Conservation (phyloP, 2,888 invertebrate species). For the Fragum whitleyi region DNA sequence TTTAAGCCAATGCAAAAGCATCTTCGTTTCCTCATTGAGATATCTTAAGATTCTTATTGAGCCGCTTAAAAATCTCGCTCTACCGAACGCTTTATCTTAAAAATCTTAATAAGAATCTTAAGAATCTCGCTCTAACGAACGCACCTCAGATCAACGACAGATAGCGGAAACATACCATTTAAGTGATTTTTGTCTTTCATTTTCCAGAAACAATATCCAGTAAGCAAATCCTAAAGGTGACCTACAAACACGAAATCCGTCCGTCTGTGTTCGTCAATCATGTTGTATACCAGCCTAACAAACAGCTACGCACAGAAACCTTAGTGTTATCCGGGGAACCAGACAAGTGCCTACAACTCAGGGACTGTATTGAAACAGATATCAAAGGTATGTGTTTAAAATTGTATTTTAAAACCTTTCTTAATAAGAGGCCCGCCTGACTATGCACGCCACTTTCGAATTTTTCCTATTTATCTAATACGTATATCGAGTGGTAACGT, state of each 20-base stretch:
- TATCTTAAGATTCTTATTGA: no score
- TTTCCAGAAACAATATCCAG: conserved; percentile 36
- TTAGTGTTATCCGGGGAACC: conserved; percentile 35
- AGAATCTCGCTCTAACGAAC: no score
- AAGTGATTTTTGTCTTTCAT: not conserved
- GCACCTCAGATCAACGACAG: no score
- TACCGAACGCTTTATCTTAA: no score
- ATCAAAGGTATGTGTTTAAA: conserved; percentile 32
- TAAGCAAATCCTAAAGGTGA: conserved; percentile 41
- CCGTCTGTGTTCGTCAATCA: conserved; percentile 43
- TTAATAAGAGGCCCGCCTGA: not conserved
- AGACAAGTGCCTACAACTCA: conserved; percentile 25
- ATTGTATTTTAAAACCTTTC: not conserved
- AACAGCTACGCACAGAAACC: conserved; percentile 30
- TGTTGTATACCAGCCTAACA: conserved; percentile 41
- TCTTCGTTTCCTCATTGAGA: no score
- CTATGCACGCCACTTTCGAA: not conserved
- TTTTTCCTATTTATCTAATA: not conserved
- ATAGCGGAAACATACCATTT: no score
- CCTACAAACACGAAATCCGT: conserved; percentile 3
- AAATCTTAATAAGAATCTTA: no score
- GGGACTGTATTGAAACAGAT: conserved; percentile 21
- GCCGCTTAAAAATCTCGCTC: no score
- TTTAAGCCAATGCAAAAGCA: no score
- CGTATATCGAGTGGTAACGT: not conserved